Conservation (phyloP, 2,797 vertebrate species). For the Etheostoma perlongum region DNA sequence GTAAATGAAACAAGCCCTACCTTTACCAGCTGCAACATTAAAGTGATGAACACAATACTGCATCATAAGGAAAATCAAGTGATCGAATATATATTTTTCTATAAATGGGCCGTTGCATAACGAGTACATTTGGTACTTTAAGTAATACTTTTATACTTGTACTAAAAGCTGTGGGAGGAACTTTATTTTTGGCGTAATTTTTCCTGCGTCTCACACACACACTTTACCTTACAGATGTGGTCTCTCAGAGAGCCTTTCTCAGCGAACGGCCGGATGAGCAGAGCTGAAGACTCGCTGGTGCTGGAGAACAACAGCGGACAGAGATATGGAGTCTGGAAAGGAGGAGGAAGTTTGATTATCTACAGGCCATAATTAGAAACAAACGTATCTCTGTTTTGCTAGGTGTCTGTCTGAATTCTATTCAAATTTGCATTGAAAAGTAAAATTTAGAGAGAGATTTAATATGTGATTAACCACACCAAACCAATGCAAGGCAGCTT, state of each 20-base stretch:
- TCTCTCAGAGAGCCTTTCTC: conserved; percentile 97
- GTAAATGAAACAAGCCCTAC: background rate
- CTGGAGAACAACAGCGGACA: conserved; percentile 92
- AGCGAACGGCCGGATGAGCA: conserved; percentile 92
- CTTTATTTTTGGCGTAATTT: too few relatives aligned
- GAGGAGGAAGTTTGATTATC: background rate
- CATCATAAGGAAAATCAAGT: background rate
- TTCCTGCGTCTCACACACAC: background rate
- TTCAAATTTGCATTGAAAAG: background rate
- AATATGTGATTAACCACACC: too few relatives aligned
- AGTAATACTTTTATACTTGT: too few relatives aligned
- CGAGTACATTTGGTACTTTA: too few relatives aligned
- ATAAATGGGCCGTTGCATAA: background rate
- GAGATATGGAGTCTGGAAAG: conserved; percentile 90
- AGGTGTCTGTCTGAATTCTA: too few relatives aligned
- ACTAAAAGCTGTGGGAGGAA: too few relatives aligned
- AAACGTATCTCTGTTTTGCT: background rate
- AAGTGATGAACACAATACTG: background rate
- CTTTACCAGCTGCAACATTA: background rate
- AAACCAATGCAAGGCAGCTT: too few relatives aligned
- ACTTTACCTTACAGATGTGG: conserved; percentile 94
- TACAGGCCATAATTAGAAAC: background rate
- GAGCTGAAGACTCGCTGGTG: conserved; percentile 92
- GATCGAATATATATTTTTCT: background rate
- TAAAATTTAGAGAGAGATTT: background rate